A percentile compares a stretch with the other conserved stretches of the same genome.
phyloP scores from a whole-genome alignment of 2,113 vertebrate species.

The rat (Rattus norvegicus) region GRCr8 NC_086023.1:162025501-162026000 shows the following conservation, averaged over 20 bases:
- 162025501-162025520: background rate
- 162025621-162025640: background rate
- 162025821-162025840: background rate
- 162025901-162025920: background rate
- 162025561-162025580: rapidly evolving
- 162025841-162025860: background rate
- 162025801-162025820: background rate
- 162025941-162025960: background rate
- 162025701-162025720: background rate
- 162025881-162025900: too few relatives aligned
- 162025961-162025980: background rate
- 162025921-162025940: background rate
- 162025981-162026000: background rate
- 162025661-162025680: background rate
- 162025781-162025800: background rate
- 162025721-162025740: background rate
- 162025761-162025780: background rate
- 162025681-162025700: rapidly evolving
- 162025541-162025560: background rate
- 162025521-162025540: rapidly evolving
- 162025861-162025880: background rate
- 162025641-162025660: background rate
- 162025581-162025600: background rate
- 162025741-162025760: background rate
- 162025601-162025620: background rate